Conservation (phyloP, 2,113 vertebrate species). For the Tretioscincus oriximinensis region DNA sequence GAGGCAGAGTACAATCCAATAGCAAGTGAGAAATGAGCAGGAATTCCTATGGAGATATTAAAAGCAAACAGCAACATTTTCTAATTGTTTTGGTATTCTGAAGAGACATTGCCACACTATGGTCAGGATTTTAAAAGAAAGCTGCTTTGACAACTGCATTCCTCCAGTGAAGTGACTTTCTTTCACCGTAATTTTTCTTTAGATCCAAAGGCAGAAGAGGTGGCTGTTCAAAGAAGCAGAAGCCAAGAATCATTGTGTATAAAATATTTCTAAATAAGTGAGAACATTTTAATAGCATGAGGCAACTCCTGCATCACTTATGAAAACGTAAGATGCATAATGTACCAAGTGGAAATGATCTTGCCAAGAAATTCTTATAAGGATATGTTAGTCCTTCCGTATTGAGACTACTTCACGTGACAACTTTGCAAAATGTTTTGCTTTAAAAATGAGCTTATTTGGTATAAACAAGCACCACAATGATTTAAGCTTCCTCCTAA, state of each 20-base stretch:
- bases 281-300: background rate
- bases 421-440: background rate
- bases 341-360: background rate
- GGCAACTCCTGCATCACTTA: background rate
- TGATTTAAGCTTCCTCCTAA: background rate
- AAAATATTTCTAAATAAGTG: background rate
- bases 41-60: too few relatives aligned
- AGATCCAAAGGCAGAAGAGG: background rate
- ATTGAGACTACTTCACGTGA: background rate
- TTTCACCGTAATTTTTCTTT: background rate
- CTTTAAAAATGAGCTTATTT: background rate
- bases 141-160: background rate
- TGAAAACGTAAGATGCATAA: background rate
- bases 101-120: background rate
- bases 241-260: background rate
- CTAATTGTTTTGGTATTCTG: too few relatives aligned
- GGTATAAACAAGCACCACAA: background rate
- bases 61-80: too few relatives aligned
- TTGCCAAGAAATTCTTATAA: background rate
- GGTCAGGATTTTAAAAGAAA: background rate
- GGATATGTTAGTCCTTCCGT: background rate
- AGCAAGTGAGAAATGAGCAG: too few relatives aligned
- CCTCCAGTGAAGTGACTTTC: too few relatives aligned
- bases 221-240: background rate
- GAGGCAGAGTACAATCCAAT: too few relatives aligned